Base-by-base conservation (phyloP, 1,140 invertebrate genomes). In the Planococcus citri region DNA sequence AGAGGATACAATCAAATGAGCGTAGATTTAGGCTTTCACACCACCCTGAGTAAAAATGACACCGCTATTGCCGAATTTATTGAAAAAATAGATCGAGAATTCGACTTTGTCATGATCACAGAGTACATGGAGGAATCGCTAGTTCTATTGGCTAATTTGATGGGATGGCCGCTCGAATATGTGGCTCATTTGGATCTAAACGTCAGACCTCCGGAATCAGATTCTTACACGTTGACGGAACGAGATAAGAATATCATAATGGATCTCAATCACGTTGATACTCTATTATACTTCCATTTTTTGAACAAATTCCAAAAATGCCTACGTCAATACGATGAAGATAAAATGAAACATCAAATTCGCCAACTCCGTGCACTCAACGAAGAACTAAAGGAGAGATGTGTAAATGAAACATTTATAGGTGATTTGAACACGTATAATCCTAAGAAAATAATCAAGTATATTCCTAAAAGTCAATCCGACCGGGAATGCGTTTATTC, bases 41-140 rank as follows among this genome's bases (percentile, higher is more conserved):
- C 71, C 37, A 67, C 71, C 51, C 20, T 73, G 29, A 75, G 76
- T 69, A 68, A 74, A 21, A 73, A 73, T 21, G 29, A 41, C 1
- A 58, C 68, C n/a, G 64, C 69, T 51, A 71, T 71, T 12, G 33
- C 57, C 12, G 57, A 75, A 33, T 73, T 74, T 10, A 76, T 79
- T 41, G 57, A 69, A 29, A 72, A 75, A 33, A 72, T 81, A 0
- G 79, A 82, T 14, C 71, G 69, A 17, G 73, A 79, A 21, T 83
- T 84, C 73, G 76, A 80, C 70, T 73, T 84, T 4, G 78, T 84
- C 21, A 77, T 84, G 77, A 78, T 84, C 24, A 75, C 79, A 1
- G 82, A 84, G 72, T 76, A 79, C 72, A 80, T 83, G 74, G 81
- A 83, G 68, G 80, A 82, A 72, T 83, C 82, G 1, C 72, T 84